Evolutionary conservation across 2,113 vertebrate species (phyloP).

Genomic region (Xiphophorus couchianus): DNA sequence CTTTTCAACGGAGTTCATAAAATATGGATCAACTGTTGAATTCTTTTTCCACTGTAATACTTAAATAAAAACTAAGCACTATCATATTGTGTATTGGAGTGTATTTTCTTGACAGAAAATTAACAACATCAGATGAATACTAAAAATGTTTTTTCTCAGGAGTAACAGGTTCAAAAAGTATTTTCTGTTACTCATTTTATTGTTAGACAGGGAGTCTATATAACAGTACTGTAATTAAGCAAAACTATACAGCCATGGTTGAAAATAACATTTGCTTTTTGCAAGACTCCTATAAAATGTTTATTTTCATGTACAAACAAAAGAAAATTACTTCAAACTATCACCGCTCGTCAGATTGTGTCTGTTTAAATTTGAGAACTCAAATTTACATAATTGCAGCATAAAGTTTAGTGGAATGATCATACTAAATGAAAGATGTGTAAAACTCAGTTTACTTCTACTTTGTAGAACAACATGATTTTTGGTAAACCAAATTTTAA

Average conservation of each 20-base stretch:
- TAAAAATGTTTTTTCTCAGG: background rate
- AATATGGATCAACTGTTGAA: constrained; percentile 42
- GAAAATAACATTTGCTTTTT: no score
- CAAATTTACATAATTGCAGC: no score
- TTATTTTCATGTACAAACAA: background rate
- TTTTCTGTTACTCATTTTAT: background rate
- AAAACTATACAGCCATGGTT: no score
- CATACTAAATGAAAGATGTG: no score
- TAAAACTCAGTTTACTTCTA: no score
- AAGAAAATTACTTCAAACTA: background rate
- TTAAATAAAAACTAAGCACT: constrained; percentile 3
- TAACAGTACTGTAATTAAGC: background rate
- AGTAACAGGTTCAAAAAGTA: background rate
- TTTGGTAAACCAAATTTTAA: no score
- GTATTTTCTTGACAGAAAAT: background rate
- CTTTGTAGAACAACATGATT: no score
- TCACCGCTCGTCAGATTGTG: background rate
- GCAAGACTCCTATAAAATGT: background rate
- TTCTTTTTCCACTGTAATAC: background rate
- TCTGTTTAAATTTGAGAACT: no score
- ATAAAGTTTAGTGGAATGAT: no score
- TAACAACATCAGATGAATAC: background rate
- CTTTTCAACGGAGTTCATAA: constrained; percentile 26
- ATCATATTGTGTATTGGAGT: background rate
- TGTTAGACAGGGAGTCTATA: background rate